Evolutionary conservation across 2,113 vertebrate species (phyloP).

Genomic region (Dendrocopos noguchii): DNA sequence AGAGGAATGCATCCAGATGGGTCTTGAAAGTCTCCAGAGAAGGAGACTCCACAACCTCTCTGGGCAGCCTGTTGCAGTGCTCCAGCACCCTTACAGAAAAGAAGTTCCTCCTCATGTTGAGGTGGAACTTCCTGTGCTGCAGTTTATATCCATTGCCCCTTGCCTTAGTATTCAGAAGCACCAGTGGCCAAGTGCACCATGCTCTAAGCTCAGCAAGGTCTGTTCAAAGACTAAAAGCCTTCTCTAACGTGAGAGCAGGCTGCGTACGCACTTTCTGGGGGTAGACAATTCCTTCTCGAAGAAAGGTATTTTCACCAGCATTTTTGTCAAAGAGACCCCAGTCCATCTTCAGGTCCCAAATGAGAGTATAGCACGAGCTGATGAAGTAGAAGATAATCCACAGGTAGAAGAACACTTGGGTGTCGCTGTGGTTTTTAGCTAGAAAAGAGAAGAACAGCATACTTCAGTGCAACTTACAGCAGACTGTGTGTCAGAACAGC

Average conservation of each 20-base stretch:
- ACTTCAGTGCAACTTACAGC: background rate
- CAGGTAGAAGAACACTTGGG: constrained; percentile 94
- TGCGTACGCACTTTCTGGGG: constrained; percentile 90
- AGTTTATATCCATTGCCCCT: no score
- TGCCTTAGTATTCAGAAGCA: background rate
- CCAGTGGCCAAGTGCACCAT: background rate
- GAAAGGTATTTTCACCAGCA: constrained; percentile 96
- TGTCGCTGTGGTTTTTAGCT: constrained; percentile 88
- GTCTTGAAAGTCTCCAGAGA: no score
- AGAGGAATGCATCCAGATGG: no score
- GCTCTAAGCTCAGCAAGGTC: background rate
- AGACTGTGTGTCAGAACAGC: background rate
- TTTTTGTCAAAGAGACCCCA: constrained; percentile 98
- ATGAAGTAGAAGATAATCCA: constrained; percentile 90
- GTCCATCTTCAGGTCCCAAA: constrained; percentile 99
- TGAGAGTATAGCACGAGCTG: constrained; percentile 96
- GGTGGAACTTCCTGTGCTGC: no score
- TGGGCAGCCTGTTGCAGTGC: no score
- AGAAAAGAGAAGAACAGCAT: constrained; percentile 55
- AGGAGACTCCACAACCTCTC: no score
- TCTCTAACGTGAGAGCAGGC: background rate
- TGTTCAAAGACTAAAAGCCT: background rate
- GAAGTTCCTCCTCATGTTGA: no score
- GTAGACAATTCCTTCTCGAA: constrained; percentile 98
- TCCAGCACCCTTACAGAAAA: no score